Percentiles rank a stretch among this genome's conserved stretches.
phyloP scores from a whole-genome alignment of 2,888 invertebrate species.

The Machimus atricapillus region DNA sequence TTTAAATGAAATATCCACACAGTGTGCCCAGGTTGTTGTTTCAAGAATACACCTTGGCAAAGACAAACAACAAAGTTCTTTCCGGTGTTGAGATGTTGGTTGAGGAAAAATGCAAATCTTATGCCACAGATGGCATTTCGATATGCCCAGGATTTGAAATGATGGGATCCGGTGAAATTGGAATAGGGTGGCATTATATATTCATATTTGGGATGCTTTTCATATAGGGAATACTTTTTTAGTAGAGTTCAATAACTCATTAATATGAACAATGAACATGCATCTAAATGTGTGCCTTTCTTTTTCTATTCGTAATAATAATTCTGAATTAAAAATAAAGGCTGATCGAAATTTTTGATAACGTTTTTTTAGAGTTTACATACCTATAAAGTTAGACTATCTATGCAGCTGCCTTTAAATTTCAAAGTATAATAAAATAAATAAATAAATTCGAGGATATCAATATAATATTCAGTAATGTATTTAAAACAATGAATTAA shows the following conservation, averaged over 20 bases:
- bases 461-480: too few species aligned
- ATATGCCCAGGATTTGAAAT: background rate
- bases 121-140: background rate
- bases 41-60: background rate
- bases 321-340: background rate
- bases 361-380: too few species aligned
- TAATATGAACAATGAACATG: background rate
- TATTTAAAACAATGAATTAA: too few species aligned
- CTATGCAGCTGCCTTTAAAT: too few species aligned
- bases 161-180: background rate
- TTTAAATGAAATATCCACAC: background rate
- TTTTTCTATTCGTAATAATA: background rate
- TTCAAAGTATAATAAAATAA: too few species aligned
- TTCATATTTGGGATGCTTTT: background rate
- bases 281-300: too few species aligned
- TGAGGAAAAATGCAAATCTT: background rate
- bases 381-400: too few species aligned
- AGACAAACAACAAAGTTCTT: background rate
- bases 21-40: background rate
- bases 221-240: background rate
- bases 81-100: background rate
- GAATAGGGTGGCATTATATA: background rate
- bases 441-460: too few species aligned
- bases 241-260: background rate
- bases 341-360: background rate